Base-by-base conservation (phyloP, 2,888 invertebrate species). In the Meandrusa payeni region DNA sequence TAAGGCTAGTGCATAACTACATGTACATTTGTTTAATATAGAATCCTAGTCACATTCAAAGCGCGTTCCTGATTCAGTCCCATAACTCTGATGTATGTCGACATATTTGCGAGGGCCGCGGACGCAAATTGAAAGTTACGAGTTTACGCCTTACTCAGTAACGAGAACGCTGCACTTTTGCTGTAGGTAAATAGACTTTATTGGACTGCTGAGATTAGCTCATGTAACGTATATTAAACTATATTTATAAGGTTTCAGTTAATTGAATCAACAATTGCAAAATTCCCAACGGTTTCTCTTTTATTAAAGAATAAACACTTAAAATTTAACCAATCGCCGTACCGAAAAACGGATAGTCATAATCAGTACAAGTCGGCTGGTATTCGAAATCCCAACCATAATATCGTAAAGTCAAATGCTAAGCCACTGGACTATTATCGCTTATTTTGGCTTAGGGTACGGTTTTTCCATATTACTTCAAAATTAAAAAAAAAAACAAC, bases 91-190 rank as follows among this genome's bases (percentile, higher is more conserved):
- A 76, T 67, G 70, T 70, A 78, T 66, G 70, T 48, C 52, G 57
- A 57, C 61, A 57, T 74, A 66, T 79, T 78, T 79, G 79, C 69
- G 69, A 69, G 70, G 69, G 61, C 57, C 56, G 64, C 60, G 59
- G 72, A 75, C 80, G 69, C 81, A 83, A 82, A 86, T 85, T 86
- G 85, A 76, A 82, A 86, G 67, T 81, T 83, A 86, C 70, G 75
- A 75, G 67, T 63, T 68, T 69, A 71, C 69, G 68, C 67, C 65
- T 64, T 57, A 61, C 64, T 45, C 55, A 54, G 67, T 73, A 79
- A 76, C 76, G 75, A 75, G 75, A 57, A 57, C 62, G 54, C 61
- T 69, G 69, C 51, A 55, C 52, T 58, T 52, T 44, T 52, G 46
- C 26, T 41, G 38, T 45, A 50, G 46, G 40, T 41, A 46, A 46